These are phyloP conservation scores for Mercenaria mercenaria DNA, from an alignment of 1,140 invertebrate species.

Conservation along the genomic window DNA sequence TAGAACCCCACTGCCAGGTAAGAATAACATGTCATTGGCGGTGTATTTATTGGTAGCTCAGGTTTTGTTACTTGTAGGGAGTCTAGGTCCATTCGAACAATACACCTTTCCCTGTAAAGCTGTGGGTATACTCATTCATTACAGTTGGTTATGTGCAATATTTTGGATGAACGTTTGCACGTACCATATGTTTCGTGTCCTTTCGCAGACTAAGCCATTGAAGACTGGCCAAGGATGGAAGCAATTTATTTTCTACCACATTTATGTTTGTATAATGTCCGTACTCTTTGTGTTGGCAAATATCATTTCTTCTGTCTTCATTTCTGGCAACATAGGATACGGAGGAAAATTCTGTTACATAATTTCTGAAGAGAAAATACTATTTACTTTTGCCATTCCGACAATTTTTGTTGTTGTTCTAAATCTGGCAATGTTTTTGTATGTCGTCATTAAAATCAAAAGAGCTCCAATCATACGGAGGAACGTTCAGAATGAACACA, in stretches of 20 bases:
- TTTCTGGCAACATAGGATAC: constrained; percentile 6
- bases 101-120: neutral
- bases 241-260: neutral
- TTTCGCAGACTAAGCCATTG: neutral
- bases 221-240: neutral
- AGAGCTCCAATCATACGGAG: neutral
- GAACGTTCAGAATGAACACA: constrained; percentile 26
- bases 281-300: neutral
- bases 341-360: constrained; percentile 57
- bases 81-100: neutral
- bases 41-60: constrained; percentile 1
- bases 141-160: neutral
- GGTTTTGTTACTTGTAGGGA: neutral
- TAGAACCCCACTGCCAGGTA: constrained; percentile 18
- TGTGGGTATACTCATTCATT: constrained; percentile 8
- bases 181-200: constrained; percentile 46
- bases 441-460: constrained; percentile 17
- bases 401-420: constrained; percentile 3
- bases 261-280: neutral
- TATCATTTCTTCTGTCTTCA: neutral
- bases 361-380: neutral
- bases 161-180: constrained; percentile 56
- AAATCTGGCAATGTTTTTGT: constrained; percentile 40
- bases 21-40: constrained; percentile 4
- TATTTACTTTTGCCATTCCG: constrained; percentile 41